Evolutionary conservation across 2,888 invertebrate species (phyloP).

Genomic region (Autographa gamma): DNA sequence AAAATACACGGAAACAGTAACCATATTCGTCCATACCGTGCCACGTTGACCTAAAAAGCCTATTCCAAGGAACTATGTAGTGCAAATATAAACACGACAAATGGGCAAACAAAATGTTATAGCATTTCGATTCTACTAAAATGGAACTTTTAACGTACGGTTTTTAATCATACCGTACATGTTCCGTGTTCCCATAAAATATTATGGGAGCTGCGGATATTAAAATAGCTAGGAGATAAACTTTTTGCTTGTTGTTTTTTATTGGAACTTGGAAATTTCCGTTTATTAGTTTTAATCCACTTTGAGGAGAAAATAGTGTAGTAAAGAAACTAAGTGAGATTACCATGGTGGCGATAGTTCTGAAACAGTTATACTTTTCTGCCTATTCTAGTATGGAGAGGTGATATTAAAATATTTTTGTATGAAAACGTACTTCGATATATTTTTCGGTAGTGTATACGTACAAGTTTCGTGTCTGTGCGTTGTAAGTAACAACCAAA

Average conservation of each 20-base stretch:
- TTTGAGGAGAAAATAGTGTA: too few species aligned
- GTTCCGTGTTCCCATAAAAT: neutral
- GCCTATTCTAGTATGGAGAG: too few species aligned
- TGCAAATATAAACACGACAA: slow-evolving; percentile 51
- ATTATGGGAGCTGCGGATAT: neutral
- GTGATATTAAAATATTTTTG: too few species aligned
- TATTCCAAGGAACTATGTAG: slow-evolving; percentile 44
- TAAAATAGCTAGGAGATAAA: neutral
- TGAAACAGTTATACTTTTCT: too few species aligned
- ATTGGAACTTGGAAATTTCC: neutral
- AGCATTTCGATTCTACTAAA: slow-evolving; percentile 4
- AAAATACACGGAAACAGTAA: slow-evolving; percentile 52
- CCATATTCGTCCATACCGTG: slow-evolving; percentile 39
- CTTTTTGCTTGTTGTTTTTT: neutral
- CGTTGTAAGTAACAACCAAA: too few species aligned
- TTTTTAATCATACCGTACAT: slow-evolving; percentile 2
- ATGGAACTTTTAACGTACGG: neutral
- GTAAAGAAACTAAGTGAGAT: too few species aligned
- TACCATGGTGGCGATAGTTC: too few species aligned
- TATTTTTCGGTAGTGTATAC: too few species aligned
- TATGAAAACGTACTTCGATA: too few species aligned
- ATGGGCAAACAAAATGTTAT: slow-evolving; percentile 47
- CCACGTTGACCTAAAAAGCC: slow-evolving; percentile 57
- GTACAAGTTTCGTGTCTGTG: too few species aligned
- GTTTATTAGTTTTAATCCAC: neutral